These are phyloP conservation scores for Periophthalmus magnuspinnatus DNA, from an alignment of 2,797 vertebrate species.

Conservation along the genomic window DNA sequence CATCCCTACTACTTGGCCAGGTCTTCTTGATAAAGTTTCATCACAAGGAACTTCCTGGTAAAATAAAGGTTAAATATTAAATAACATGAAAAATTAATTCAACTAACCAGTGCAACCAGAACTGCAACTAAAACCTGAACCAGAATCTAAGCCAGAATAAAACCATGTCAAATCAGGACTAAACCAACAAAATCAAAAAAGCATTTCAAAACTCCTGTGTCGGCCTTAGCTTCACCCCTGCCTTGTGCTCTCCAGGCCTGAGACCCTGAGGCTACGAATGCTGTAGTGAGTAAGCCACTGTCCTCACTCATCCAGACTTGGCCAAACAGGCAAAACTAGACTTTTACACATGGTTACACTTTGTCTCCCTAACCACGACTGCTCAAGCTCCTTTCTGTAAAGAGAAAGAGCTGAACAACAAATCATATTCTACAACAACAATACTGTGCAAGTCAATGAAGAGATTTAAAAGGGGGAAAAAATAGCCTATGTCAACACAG, in stretches of 20 bases:
- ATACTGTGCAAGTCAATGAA: conserved; percentile 22
- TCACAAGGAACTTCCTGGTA: no score
- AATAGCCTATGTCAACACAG: neutral
- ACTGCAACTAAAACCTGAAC: neutral
- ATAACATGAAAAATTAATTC: neutral
- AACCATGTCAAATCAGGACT: neutral
- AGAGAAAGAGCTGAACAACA: conserved; percentile 18
- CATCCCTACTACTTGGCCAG: no score
- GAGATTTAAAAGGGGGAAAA: neutral
- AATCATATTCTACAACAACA: conserved; percentile 10
- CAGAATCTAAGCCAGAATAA: neutral
- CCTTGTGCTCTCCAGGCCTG: conserved; percentile 45
- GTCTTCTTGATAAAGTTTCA: no score
- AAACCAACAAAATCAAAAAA: neutral
- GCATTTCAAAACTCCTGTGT: neutral
- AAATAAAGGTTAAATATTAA: no score
- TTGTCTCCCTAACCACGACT: conserved; percentile 36
- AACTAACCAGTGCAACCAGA: no score
- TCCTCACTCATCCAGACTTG: conserved; percentile 57
- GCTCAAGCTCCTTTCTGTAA: conserved; percentile 29
- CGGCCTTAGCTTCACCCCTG: conserved; percentile 19
- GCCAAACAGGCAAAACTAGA: conserved; percentile 64
- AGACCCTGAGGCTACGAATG: conserved; percentile 47
- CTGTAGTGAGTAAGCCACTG: conserved; percentile 45
- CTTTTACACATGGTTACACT: conserved; percentile 57